Percentiles rank a stretch among this genome's conserved stretches.
Evolutionary conservation across 2,113 vertebrate species (phyloP).

Genomic region (Catharus fuscescens): DNA sequence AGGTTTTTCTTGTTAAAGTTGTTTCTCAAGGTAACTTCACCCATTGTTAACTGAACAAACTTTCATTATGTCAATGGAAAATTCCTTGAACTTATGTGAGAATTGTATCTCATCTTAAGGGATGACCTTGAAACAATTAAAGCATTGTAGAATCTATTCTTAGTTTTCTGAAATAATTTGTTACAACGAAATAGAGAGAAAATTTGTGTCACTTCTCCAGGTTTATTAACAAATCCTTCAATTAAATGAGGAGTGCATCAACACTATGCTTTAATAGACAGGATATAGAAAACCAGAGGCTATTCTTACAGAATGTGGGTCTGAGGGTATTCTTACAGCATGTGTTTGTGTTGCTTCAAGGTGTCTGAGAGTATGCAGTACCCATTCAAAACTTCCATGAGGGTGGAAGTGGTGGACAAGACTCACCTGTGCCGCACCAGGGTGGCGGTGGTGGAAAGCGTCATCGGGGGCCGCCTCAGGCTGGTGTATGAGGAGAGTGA

Average conservation of each 20-base stretch:
- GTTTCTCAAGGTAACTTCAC: not conserved
- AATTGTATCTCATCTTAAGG: not conserved
- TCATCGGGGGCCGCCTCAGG: slow-evolving; percentile 91
- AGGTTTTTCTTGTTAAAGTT: not conserved
- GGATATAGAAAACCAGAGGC: not conserved
- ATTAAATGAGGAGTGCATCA: not conserved
- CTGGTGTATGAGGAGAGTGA: slow-evolving; percentile 95
- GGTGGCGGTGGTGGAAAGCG: slow-evolving; percentile 92
- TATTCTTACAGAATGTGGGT: not conserved
- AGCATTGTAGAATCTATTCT: not conserved
- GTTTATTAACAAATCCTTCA: not conserved
- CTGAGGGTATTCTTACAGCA: no score
- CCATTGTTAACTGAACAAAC: not conserved
- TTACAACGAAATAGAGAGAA: not conserved
- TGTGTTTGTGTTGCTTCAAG: slow-evolving; percentile 70
- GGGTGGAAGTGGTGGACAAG: slow-evolving; percentile 97
- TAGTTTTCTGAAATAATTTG: not conserved
- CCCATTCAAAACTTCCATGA: slow-evolving; percentile 95
- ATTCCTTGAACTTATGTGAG: not conserved
- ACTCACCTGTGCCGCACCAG: slow-evolving; percentile 94
- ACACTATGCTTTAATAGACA: not conserved
- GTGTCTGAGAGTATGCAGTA: slow-evolving; percentile 96
- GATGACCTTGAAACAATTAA: not conserved
- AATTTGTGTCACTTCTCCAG: not conserved
- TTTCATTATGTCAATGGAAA: not conserved